phyloP scores from a whole-genome alignment of 2,888 invertebrate species.

The Lysandra coridon region DNA sequence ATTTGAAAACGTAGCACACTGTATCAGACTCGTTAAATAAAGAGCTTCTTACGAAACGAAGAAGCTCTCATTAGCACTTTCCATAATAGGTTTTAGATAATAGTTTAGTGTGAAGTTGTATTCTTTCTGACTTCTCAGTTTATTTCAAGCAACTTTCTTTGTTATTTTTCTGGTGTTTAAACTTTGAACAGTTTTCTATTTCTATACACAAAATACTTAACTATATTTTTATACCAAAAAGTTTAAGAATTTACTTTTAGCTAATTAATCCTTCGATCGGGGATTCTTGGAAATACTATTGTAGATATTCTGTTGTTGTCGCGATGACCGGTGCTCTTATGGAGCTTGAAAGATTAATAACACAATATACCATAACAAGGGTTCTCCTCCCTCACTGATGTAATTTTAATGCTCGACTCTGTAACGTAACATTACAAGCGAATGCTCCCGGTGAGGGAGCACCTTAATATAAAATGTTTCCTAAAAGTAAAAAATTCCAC shows the following conservation, averaged over 20 bases:
- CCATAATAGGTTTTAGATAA: not conserved
- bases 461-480: too few relatives aligned
- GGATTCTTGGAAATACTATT: too few relatives aligned
- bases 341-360: too few relatives aligned
- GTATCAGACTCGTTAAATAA: not conserved
- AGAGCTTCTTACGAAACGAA: not conserved
- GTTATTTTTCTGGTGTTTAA: not conserved
- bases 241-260: too few relatives aligned
- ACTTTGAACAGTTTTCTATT: not conserved
- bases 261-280: too few relatives aligned
- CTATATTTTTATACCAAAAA: not conserved
- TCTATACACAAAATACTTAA: not conserved
- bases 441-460: too few relatives aligned
- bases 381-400: too few relatives aligned
- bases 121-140: not conserved
- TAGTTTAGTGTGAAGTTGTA: not conserved
- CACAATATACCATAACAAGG: too few relatives aligned
- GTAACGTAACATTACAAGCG: too few relatives aligned
- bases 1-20: not conserved
- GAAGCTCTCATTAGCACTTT: not conserved
- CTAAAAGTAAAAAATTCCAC: not conserved
- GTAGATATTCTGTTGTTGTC: too few relatives aligned
- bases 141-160: not conserved
- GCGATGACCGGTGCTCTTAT: too few relatives aligned
- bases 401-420: too few relatives aligned